A percentile compares a stretch with the other conserved stretches of the same genome.
phyloP scores from a whole-genome alignment of 1,140 invertebrate genomes.

The Drosophila virilis region DNA sequence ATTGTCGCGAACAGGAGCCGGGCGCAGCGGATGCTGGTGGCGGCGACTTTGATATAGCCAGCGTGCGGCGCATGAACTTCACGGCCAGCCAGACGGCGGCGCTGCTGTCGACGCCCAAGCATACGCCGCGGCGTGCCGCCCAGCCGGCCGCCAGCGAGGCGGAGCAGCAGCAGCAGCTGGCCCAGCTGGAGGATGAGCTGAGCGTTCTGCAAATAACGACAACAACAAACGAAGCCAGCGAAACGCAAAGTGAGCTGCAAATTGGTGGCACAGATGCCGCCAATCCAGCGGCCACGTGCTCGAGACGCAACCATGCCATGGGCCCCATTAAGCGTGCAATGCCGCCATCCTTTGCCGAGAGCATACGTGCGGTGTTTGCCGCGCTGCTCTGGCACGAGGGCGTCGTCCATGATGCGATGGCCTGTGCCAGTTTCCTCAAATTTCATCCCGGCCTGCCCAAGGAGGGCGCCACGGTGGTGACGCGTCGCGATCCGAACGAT shows the following conservation, averaged over 20 bases:
- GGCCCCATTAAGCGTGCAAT: slow-evolving; percentile 90
- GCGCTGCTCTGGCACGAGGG: slow-evolving; percentile 98
- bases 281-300: background rate
- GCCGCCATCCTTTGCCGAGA: slow-evolving; percentile 96
- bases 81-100: slow-evolving; percentile 76
- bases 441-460: slow-evolving; percentile 96
- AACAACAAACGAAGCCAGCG: slow-evolving; percentile 48
- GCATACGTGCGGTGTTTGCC: slow-evolving; percentile 96
- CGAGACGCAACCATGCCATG: slow-evolving; percentile 57
- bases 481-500: slow-evolving; percentile 84
- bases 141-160: slow-evolving; percentile 13
- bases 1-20: slow-evolving; percentile 85
- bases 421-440: slow-evolving; percentile 97
- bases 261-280: slow-evolving; percentile 19
- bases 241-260: slow-evolving; percentile 65
- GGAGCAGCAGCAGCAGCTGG: slow-evolving; percentile 15
- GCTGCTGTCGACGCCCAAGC: slow-evolving; percentile 77
- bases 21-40: slow-evolving; percentile 33
- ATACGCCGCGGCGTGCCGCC: slow-evolving; percentile 59
- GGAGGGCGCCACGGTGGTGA: slow-evolving; percentile 90
- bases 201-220: slow-evolving; percentile 75
- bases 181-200: slow-evolving; percentile 68
- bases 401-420: slow-evolving; percentile 98
- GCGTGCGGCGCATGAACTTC: slow-evolving; percentile 69
- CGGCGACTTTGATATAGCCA: slow-evolving; percentile 63